Evolutionary conservation across 2,888 invertebrate species (phyloP), one percentile per base, ranked within the genome.

Genomic region (Brassicogethes aeneus): DNA sequence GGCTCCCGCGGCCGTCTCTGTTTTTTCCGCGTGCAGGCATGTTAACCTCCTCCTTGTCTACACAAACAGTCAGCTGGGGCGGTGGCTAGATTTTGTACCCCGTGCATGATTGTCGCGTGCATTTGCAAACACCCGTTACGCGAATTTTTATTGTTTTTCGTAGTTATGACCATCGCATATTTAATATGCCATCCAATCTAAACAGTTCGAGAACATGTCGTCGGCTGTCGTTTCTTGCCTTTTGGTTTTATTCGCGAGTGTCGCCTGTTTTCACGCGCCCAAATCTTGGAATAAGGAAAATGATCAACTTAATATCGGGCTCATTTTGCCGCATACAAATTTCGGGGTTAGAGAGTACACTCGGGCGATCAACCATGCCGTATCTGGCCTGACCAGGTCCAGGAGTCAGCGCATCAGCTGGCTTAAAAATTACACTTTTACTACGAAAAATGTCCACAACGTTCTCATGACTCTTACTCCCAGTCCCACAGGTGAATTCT

Each of bases 391-490:
- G 36, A 74, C 77, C 45, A 75, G 73, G 57, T 70, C 72, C 13
- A 71, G 74, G 39, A 75, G 74, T 16, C 70, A 71, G 34, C 74
- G 72, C 55, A 69, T 79, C 53, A 71, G 73, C 42, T 82, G 82
- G 66, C 65, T 82, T 42, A 75, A 77, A 61, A 76, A 75, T 56
- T 79, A 77, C 60, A 70, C 73, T 47, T 81, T 84, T 58, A 74
- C 74, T 38, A 72, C 73, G 42, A 69, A 72, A 41, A 77, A 82
- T 57, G 77, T 83, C 42, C 76, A 75, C 54, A 73, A 73, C 54
- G 75, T 75, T 42, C 76, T 80, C 73, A 80, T 84, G 77, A 76
- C 76, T 44, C 69, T 84, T 43, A 82, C 81, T 46, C 84, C 84
- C 17, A 82, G 81, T 67, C 84, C 84, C 42, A 83, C 81, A 74